These are phyloP conservation scores for Lasioglossum marginatum DNA, from an alignment of 2,888 invertebrate genomes.

Conservation along the genomic window DNA sequence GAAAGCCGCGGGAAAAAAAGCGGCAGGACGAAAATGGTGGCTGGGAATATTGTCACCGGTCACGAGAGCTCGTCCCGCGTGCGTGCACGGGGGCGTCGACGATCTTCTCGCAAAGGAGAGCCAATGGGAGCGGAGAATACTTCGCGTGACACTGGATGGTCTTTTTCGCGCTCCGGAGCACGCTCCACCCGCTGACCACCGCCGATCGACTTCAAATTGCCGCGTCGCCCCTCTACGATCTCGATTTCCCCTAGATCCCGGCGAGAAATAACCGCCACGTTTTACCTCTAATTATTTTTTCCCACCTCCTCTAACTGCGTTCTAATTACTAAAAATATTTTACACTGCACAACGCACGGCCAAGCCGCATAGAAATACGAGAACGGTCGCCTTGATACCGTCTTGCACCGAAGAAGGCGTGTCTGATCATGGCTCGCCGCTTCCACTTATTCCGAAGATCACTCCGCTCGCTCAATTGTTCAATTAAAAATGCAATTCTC, in stretches of 20 bases:
- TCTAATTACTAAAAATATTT: not conserved
- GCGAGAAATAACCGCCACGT: not conserved
- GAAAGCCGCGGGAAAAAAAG: slow-evolving; percentile 38
- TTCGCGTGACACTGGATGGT: slow-evolving; percentile 73
- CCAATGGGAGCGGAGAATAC: slow-evolving; percentile 66
- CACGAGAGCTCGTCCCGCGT: slow-evolving; percentile 71
- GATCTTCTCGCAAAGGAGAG: slow-evolving; percentile 69
- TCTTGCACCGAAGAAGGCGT: not conserved
- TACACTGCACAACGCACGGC: not conserved
- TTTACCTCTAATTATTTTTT: not conserved
- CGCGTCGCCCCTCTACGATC: not conserved
- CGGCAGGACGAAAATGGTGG: slow-evolving; percentile 68
- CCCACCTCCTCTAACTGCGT: not conserved
- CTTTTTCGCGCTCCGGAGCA: slow-evolving; percentile 79
- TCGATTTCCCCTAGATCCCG: not conserved
- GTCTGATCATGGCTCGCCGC: not conserved
- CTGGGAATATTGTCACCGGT: slow-evolving; percentile 77
- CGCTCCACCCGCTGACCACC: slow-evolving; percentile 66
- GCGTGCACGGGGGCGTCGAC: slow-evolving; percentile 81
- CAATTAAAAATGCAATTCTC: too few relatives aligned
- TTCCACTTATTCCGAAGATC: not conserved
- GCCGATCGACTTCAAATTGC: slow-evolving; percentile 7
- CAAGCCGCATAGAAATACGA: not conserved
- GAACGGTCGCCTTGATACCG: not conserved
- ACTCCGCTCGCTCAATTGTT: not conserved